Conservation (phyloP, 2,888 invertebrate genomes). For the Calephelis perditalis region DNA sequence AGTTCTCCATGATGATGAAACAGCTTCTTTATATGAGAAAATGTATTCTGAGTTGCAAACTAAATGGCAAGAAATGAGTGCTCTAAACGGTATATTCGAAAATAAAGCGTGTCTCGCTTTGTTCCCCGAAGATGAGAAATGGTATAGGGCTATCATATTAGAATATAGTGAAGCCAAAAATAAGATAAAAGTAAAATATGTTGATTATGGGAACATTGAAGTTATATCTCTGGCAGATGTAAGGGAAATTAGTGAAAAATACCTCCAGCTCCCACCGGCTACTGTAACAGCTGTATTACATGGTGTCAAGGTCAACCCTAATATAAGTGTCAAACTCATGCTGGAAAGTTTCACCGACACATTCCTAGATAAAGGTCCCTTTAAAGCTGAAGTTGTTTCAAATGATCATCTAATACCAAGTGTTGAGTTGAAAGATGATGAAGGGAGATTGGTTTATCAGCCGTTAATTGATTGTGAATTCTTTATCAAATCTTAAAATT, state of each 20-base stretch:
- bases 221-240: conserved; percentile 60
- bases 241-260: conserved; percentile 67
- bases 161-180: conserved; percentile 59
- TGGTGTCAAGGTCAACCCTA: conserved; percentile 49
- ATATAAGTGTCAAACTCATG: conserved; percentile 43
- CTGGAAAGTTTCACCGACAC: conserved; percentile 43
- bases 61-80: conserved; percentile 54
- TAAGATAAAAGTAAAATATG: conserved; percentile 80
- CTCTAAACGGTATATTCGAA: conserved; percentile 58
- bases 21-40: conserved; percentile 55
- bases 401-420: conserved; percentile 36
- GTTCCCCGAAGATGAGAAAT: conserved; percentile 79
- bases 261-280: conserved; percentile 70
- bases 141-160: conserved; percentile 85
- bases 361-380: conserved; percentile 53
- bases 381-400: conserved; percentile 47
- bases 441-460: conserved; percentile 45
- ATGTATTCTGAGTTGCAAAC: conserved; percentile 72
- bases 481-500: not conserved
- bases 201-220: conserved; percentile 86
- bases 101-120: conserved; percentile 81
- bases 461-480: conserved; percentile 45
- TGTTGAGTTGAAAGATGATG: conserved; percentile 51
- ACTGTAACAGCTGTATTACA: conserved; percentile 69
- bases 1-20: conserved; percentile 56